A percentile compares a stretch with the other conserved stretches of the same genome.
These are phyloP conservation scores for Chiloscyllium plagiosum DNA, from an alignment of 2,113 vertebrate genomes.

Conservation along the genomic window DNA sequence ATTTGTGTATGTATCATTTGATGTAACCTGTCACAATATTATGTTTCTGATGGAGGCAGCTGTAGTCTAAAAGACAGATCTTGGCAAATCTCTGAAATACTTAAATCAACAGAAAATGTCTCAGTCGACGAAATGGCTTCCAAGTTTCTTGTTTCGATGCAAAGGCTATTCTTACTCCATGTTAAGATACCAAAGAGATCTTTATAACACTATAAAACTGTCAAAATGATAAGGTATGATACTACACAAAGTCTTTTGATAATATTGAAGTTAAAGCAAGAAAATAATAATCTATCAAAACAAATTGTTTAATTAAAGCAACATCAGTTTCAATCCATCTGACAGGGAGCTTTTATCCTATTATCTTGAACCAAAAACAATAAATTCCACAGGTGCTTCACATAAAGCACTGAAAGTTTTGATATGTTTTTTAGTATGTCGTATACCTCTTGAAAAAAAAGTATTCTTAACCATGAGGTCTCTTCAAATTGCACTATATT, in stretches of 20 bases:
- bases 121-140: background rate
- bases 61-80: background rate
- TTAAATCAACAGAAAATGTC: background rate
- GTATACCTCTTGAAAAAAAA: background rate
- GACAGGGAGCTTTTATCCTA: background rate
- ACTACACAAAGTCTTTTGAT: background rate
- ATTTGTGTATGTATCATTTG: background rate
- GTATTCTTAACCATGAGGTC: background rate
- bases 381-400: background rate
- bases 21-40: background rate
- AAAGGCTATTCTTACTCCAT: background rate
- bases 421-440: background rate
- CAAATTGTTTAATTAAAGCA: background rate
- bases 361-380: background rate
- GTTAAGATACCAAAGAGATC: background rate
- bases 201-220: background rate
- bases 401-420: background rate
- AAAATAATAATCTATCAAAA: constrained; percentile 4
- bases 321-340: background rate
- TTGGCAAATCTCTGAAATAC: background rate
- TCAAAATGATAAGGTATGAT: background rate
- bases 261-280: constrained; percentile 6
- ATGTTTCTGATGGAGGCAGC: background rate
- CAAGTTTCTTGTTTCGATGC: background rate
- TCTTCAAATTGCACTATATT: background rate